phyloP scores from a whole-genome alignment of 1,140 invertebrate species.

The Neodiprion fabricii region DNA sequence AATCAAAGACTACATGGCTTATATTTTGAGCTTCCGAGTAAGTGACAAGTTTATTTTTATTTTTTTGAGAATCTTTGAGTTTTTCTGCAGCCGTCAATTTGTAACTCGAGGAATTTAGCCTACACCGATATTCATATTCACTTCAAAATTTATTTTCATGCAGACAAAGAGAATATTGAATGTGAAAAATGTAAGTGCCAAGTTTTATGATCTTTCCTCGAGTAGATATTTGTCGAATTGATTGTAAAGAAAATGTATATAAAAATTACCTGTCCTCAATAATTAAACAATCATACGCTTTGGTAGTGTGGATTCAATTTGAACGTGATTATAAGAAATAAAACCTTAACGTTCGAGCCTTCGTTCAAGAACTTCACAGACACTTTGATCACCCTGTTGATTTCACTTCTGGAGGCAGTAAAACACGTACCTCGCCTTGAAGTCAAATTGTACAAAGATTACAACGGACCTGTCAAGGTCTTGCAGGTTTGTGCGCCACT shows the following conservation, averaged over 20 bases:
- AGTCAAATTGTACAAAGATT: conserved; percentile 68
- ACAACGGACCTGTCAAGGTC: conserved; percentile 40
- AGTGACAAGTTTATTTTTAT: conserved; percentile 36
- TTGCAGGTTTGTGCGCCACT: conserved; percentile 54
- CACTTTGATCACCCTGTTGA: conserved; percentile 74
- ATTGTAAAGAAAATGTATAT: background rate
- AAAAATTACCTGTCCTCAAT: conserved; percentile 15
- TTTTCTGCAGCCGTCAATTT: background rate
- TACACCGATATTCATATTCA: conserved; percentile 7
- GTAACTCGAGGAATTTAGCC: background rate
- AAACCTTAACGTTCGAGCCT: conserved; percentile 79
- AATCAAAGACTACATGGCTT: conserved; percentile 78
- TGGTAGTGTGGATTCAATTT: conserved; percentile 79
- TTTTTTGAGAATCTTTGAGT: background rate
- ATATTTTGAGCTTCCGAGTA: conserved; percentile 78
- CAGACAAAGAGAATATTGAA: conserved; percentile 32
- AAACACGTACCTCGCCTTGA: conserved; percentile 76
- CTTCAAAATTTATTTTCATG: conserved; percentile 18
- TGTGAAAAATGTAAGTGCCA: conserved; percentile 26
- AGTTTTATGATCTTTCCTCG: background rate
- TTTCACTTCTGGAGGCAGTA: conserved; percentile 73
- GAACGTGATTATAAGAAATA: conserved; percentile 71
- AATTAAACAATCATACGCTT: conserved; percentile 55
- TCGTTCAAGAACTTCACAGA: conserved; percentile 77
- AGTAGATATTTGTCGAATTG: background rate